These are phyloP conservation scores for Mionectes macconnelli DNA, from an alignment of 2,113 vertebrate species.

Conservation along the genomic window DNA sequence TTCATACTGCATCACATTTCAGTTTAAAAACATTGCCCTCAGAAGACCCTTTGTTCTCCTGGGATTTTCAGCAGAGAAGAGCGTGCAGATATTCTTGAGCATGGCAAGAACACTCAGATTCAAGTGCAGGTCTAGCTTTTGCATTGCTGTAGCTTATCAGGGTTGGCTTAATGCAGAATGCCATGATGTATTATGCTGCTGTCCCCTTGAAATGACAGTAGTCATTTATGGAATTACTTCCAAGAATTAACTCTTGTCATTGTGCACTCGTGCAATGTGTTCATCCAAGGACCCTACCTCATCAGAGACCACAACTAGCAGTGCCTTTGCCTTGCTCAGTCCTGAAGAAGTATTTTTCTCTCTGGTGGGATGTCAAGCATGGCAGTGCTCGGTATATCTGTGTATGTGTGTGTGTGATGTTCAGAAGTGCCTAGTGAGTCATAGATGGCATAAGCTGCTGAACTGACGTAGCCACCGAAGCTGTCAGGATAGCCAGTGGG, in stretches of 20 bases:
- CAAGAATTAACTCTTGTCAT: not conserved
- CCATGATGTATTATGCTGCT: not conserved
- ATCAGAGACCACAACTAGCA: not conserved
- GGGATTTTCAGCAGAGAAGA: not conserved
- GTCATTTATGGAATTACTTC: not conserved
- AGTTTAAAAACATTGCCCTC: not conserved
- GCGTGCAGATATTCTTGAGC: not conserved
- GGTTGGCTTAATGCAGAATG: not conserved
- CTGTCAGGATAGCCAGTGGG: not conserved
- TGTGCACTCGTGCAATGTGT: rapidly evolving
- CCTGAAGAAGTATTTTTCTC: not conserved
- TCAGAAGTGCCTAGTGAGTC: not conserved
- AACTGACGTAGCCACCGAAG: not conserved
- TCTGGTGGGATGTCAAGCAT: not conserved
- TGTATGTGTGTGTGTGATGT: rapidly evolving
- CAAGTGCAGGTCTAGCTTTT: not conserved
- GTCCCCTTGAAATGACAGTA: not conserved
- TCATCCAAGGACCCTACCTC: not conserved
- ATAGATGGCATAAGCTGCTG: rapidly evolving
- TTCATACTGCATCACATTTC: not conserved
- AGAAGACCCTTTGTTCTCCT: not conserved
- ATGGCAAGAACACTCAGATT: not conserved
- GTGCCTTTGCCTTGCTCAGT: not conserved
- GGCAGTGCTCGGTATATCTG: not conserved
- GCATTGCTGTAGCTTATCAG: not conserved